Evolutionary conservation across 2,888 invertebrate genomes (phyloP).

Genomic region (Eutolmus rufibarbis): DNA sequence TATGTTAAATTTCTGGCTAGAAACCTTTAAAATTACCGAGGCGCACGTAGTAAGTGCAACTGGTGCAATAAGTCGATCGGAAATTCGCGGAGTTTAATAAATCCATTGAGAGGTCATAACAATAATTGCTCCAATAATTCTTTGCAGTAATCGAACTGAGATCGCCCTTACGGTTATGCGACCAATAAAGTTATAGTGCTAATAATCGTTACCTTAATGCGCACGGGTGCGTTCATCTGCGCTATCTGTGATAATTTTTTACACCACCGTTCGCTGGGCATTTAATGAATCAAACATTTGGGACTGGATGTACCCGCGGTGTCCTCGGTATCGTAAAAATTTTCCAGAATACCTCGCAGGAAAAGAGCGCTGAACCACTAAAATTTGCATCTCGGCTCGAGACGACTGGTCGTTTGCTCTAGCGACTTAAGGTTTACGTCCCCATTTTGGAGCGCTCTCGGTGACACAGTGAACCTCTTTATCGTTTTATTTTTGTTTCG

Average conservation of each 20-base stretch:
- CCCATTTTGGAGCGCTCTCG: not conserved
- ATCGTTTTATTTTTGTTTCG: not conserved
- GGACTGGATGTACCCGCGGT: not conserved
- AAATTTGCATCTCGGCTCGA: not conserved
- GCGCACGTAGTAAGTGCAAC: not conserved
- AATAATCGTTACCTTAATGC: conserved; percentile 12
- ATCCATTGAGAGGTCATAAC: not conserved
- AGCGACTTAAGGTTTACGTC: not conserved
- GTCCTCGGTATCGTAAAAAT: not conserved
- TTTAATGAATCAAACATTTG: conserved; percentile 15
- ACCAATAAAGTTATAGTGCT: conserved; percentile 2
- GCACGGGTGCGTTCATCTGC: not conserved
- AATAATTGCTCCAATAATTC: not conserved
- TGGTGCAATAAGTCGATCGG: not conserved
- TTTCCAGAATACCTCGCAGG: not conserved
- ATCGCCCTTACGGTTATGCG: not conserved
- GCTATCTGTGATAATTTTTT: conserved; percentile 21
- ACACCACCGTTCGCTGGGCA: not conserved
- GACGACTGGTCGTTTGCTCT: not conserved
- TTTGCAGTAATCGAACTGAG: not conserved
- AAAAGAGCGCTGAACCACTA: not conserved
- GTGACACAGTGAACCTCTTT: not conserved
- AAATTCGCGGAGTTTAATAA: not conserved
- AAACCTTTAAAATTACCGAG: not conserved
- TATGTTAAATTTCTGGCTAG: not conserved